Evolutionary conservation across 1,140 invertebrate species (phyloP), one percentile per base, ranked within the genome.

Genomic region (Apocrypta bakeri): DNA sequence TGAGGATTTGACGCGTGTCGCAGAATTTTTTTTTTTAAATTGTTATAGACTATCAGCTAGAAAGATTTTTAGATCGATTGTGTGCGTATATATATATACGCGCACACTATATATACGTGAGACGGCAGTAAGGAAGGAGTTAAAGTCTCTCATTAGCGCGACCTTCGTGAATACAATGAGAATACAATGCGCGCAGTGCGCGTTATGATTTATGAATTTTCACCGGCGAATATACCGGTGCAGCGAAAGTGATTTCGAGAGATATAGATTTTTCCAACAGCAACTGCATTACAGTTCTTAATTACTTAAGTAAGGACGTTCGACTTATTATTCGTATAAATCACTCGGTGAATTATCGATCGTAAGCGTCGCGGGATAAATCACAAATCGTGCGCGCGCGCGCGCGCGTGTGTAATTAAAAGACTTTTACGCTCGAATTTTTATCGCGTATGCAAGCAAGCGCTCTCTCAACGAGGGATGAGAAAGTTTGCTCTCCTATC

Each of bases 271-370:
- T 42, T 42, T 42, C 40, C 40, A 12, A 21, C 27, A 37, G 25
- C 25, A 37, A 71, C 40, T 7, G 40, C 11, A 14, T 37, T 9
- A 31, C 4, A 69, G 37, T 24, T 33, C 71, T 42, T 74, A 74
- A 74, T 74, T 74, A 74, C 24, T 74, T 27, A 61, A 61, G 40
- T 74, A 76, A 76, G 56, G 73, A 63, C 73, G 29, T 63, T 31
- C 73, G 56, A 37, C 61, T 63, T 31, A n/a, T n/a, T 21, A 63
- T 31, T 24, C 29, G 29, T 37, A 33, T 33, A 76, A 76, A 76
- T 76, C 73, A 76, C 8, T 37, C 56, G 0, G 8, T 63, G 56
- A 76, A 63, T 76, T 76, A 76, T 76, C 29, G 73, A 63, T 76
- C 56, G 27, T 56, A 56, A 56, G 21, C 2, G 21, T 31, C 27